phyloP scores from a whole-genome alignment of 1,140 invertebrate species.

The Diachasmimorpha longicaudata region DNA sequence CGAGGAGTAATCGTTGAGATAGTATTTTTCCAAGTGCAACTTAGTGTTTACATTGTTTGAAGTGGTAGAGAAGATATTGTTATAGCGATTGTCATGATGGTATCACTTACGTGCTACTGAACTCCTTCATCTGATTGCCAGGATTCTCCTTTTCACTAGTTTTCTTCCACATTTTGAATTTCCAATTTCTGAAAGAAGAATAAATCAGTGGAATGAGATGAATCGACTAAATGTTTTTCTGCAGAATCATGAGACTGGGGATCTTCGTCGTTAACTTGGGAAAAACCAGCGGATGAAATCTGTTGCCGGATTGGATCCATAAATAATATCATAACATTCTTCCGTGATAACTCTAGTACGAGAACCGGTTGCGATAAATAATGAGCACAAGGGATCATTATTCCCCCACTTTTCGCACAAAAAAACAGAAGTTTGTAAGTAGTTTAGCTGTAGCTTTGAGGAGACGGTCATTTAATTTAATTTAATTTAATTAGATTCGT shows the following conservation, averaged over 20 bases:
- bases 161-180: slow-evolving; percentile 39
- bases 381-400: neutral
- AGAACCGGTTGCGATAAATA: neutral
- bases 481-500: too few species aligned
- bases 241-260: neutral
- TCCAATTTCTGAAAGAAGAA: neutral
- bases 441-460: too few species aligned
- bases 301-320: too few species aligned
- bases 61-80: neutral
- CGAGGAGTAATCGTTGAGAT: neutral
- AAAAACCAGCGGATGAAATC: neutral
- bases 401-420: neutral
- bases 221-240: neutral
- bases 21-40: neutral
- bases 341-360: neutral
- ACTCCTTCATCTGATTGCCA: slow-evolving; percentile 49
- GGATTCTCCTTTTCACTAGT: slow-evolving; percentile 28
- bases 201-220: neutral
- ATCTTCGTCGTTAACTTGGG: neutral
- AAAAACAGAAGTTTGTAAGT: too few species aligned
- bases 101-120: slow-evolving; percentile 49
- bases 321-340: neutral
- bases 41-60: neutral
- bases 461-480: too few species aligned
- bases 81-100: neutral